These are phyloP conservation scores for Hirtodrosophila alboralis DNA, from an alignment of 2,888 invertebrate species.

Conservation along the genomic window DNA sequence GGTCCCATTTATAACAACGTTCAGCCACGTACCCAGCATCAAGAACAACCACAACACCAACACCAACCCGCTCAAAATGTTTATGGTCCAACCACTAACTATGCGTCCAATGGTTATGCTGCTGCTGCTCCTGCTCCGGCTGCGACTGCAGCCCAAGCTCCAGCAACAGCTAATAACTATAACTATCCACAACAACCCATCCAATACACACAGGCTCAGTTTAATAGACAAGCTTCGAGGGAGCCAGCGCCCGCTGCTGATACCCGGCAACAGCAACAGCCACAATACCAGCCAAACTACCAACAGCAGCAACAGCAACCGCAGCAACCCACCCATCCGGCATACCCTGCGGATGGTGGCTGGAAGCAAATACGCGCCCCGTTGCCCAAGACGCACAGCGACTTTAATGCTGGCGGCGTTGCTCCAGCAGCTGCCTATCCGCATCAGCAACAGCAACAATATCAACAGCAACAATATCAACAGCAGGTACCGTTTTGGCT, in stretches of 20 bases:
- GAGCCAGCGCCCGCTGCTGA: conserved; percentile 49
- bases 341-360: conserved; percentile 37
- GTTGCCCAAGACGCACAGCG: conserved; percentile 52
- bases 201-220: conserved; percentile 78
- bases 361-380: conserved; percentile 76
- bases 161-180: conserved; percentile 57
- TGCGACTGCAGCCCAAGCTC: conserved; percentile 43
- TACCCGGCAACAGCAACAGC: conserved; percentile 27
- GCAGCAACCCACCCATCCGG: conserved; percentile 29
- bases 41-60: conserved; percentile 35
- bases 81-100: conserved; percentile 55
- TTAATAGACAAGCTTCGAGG: conserved; percentile 69
- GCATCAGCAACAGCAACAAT: conserved; percentile 48
- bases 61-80: conserved; percentile 64
- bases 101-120: conserved; percentile 46
- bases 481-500: conserved; percentile 63
- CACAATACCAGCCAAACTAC: conserved; percentile 26
- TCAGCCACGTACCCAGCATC: conserved; percentile 57
- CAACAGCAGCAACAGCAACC: conserved; percentile 38
- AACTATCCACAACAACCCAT: conserved; percentile 72
- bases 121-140: conserved; percentile 34
- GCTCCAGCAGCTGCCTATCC: conserved; percentile 26
- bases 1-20: conserved; percentile 80
- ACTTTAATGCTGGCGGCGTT: conserved; percentile 38
- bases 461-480: conserved; percentile 33